Percentiles rank a stretch among this genome's conserved stretches.
Evolutionary conservation across 2,113 vertebrate species (phyloP).

Genomic region (Oncorhynchus keta): DNA sequence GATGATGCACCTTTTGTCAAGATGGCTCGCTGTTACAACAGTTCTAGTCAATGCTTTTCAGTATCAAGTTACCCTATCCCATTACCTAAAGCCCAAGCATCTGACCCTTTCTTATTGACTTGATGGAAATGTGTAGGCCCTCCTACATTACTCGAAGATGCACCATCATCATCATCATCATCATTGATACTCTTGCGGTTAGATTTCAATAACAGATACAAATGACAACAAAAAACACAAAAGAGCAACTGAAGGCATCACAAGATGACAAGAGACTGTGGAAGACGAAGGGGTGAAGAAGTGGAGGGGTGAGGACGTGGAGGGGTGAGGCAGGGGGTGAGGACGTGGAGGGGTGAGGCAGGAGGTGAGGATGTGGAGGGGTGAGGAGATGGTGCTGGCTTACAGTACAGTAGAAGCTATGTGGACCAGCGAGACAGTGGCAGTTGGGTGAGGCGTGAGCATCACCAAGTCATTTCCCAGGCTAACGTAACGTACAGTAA

Average conservation of each 20-base stretch:
- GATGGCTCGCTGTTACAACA: neutral
- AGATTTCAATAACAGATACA: conserved; percentile 40
- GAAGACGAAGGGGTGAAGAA: conserved; percentile 14
- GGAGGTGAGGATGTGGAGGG: no score
- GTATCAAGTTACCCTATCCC: neutral
- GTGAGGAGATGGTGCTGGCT: conserved; percentile 78
- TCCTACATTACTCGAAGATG: neutral
- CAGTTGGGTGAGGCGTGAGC: conserved; percentile 78
- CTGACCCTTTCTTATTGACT: no score
- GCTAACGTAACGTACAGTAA: conserved; percentile 52
- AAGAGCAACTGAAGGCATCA: conserved; percentile 77
- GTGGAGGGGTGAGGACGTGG: conserved; percentile 5
- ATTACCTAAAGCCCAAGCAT: neutral
- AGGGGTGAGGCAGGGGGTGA: conserved; percentile 54
- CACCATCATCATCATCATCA: conserved; percentile 69
- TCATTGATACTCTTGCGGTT: conserved; percentile 82
- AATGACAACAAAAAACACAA: conserved; percentile 43
- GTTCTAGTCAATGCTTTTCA: neutral
- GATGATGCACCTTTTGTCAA: conserved; percentile 62
- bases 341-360: no score
- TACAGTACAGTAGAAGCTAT: conserved; percentile 36
- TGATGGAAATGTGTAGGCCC: no score
- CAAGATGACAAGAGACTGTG: conserved; percentile 73
- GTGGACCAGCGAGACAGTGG: conserved; percentile 60
- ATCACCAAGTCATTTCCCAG: conserved; percentile 85